Conservation (phyloP, 2,888 invertebrate species). For the Acronicta leporina region DNA sequence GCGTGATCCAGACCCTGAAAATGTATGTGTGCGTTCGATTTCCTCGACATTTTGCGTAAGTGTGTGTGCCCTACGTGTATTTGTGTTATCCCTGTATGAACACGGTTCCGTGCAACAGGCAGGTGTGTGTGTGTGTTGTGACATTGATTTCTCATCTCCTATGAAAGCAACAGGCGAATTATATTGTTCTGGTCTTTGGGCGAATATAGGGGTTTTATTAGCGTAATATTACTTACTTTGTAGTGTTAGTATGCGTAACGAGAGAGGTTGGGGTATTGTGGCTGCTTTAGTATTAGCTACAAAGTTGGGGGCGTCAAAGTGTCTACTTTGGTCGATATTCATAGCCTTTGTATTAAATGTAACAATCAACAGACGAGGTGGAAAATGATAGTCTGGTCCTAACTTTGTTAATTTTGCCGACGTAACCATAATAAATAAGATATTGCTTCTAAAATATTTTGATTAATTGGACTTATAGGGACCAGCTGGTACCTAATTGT, state of each 20-base stretch:
- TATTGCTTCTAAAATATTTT: conserved; percentile 2
- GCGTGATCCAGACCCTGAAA: conserved; percentile 87
- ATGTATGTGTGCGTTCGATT: conserved; percentile 63
- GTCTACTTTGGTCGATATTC: conserved; percentile 24
- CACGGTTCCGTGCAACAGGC: conserved; percentile 74
- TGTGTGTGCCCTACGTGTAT: conserved; percentile 48
- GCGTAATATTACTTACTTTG: conserved; percentile 46
- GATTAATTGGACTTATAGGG: conserved; percentile 7
- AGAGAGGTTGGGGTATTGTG: conserved; percentile 26
- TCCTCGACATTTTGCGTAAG: conserved; percentile 36
- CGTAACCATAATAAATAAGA: too few relatives aligned
- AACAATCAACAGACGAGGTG: neutral
- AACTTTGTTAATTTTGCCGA: neutral
- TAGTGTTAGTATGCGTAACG: conserved; percentile 34
- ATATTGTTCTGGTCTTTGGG: conserved; percentile 53
- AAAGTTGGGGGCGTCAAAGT: conserved; percentile 32
- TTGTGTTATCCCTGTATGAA: conserved; percentile 50
- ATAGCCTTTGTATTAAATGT: neutral
- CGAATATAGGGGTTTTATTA: conserved; percentile 52
- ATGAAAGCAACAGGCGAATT: conserved; percentile 77
- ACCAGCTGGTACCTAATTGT: neutral
- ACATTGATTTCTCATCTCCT: conserved; percentile 81
- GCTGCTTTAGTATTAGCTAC: conserved; percentile 16
- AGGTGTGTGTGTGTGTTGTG: conserved; percentile 69
- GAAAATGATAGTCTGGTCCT: neutral